A percentile compares a stretch with the other conserved stretches of the same genome.
Evolutionary conservation across 2,888 invertebrate genomes (phyloP).

Genomic region (Malthinus seriepunctatus): DNA sequence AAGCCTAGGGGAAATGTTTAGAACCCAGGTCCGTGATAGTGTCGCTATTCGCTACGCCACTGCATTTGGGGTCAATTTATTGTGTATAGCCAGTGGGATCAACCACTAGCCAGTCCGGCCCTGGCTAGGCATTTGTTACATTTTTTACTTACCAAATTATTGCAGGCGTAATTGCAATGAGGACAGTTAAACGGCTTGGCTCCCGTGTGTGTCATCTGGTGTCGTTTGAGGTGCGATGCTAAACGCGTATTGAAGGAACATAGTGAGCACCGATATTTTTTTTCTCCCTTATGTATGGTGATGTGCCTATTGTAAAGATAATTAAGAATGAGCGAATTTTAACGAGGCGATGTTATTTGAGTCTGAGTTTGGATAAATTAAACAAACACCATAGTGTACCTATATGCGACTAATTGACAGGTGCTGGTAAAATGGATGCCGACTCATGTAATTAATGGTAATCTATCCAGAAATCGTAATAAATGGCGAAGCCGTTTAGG

Average conservation of each 20-base stretch:
- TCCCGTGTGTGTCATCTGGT: slow-evolving; percentile 78
- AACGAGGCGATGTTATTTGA: not conserved
- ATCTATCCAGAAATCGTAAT: slow-evolving; percentile 48
- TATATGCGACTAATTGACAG: slow-evolving; percentile 48
- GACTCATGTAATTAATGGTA: slow-evolving; percentile 51
- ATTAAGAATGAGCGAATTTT: slow-evolving; percentile 2
- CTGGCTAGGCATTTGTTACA: no score
- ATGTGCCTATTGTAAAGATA: slow-evolving; percentile 59
- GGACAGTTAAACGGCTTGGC: slow-evolving; percentile 85
- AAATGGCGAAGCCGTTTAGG: slow-evolving; percentile 32
- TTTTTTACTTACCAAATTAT: slow-evolving; percentile 70
- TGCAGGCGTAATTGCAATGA: slow-evolving; percentile 78
- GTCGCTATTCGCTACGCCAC: no score
- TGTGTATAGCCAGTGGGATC: no score
- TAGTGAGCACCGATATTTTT: slow-evolving; percentile 64
- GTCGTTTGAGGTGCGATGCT: slow-evolving; percentile 74
- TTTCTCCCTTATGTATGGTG: slow-evolving; percentile 59
- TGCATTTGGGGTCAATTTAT: no score
- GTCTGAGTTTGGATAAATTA: slow-evolving; percentile 39
- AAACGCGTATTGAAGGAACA: slow-evolving; percentile 73
- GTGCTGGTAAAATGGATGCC: slow-evolving; percentile 46
- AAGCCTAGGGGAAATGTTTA: no score
- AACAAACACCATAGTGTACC: slow-evolving; percentile 43
- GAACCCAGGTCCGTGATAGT: no score
- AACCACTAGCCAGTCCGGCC: no score